These are phyloP conservation scores for Hydropotes inermis DNA, from an alignment of 2,113 vertebrate genomes.

Conservation along the genomic window DNA sequence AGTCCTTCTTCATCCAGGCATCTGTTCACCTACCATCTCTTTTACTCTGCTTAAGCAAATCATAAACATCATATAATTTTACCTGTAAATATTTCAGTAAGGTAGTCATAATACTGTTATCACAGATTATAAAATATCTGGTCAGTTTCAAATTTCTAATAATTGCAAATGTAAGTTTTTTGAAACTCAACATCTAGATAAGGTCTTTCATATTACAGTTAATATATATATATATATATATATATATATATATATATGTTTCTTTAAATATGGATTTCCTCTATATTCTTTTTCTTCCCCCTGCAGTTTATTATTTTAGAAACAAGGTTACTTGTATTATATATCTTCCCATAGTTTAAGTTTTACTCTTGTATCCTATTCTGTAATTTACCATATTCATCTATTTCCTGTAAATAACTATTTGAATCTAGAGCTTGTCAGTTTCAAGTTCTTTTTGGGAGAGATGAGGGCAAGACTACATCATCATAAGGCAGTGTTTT, in stretches of 20 bases:
- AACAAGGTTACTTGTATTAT: not conserved
- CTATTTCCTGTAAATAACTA: not conserved
- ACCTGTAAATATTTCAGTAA: not conserved
- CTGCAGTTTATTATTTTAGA: not conserved
- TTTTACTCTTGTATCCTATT: not conserved
- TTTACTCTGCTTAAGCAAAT: not conserved
- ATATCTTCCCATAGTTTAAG: not conserved
- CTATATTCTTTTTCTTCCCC: not conserved
- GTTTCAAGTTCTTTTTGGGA: not conserved
- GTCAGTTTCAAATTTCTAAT: slow-evolving; percentile 15
- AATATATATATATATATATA: not conserved
- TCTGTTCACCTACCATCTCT: not conserved
- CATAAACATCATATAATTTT: not conserved
- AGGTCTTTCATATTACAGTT: not conserved
- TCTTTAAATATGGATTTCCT: not conserved
- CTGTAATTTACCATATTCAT: not conserved
- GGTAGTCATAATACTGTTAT: not conserved
- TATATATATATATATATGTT: not conserved
- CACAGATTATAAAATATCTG: slow-evolving; percentile 3
- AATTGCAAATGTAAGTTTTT: not conserved
- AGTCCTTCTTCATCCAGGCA: not conserved
- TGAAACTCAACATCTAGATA: not conserved
- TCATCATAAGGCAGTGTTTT: not conserved
- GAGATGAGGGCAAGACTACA: not conserved
- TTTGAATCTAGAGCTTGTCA: not conserved